Conservation (phyloP, 2,888 invertebrate species). For the Choristoneura rosaceana region DNA sequence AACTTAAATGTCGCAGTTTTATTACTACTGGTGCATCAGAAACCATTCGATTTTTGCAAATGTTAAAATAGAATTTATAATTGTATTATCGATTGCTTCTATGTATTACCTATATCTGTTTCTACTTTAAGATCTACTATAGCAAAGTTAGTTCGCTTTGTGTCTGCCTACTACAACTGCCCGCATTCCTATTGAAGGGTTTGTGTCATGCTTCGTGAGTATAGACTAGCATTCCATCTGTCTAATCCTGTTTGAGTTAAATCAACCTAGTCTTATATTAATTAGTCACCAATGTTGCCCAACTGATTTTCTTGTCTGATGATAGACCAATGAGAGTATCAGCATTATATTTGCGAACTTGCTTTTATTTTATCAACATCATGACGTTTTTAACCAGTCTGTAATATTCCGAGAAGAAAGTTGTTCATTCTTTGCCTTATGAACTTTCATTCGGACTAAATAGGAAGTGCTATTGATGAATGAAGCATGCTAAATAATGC, state of each 20-base stretch:
- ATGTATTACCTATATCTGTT: no score
- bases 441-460: neutral
- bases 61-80: no score
- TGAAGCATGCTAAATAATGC: neutral
- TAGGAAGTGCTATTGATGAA: neutral
- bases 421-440: neutral
- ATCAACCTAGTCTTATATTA: constrained; percentile 24
- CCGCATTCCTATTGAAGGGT: neutral
- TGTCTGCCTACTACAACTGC: neutral
- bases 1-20: neutral
- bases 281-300: constrained; percentile 31
- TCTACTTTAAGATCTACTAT: neutral
- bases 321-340: constrained; percentile 39
- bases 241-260: constrained; percentile 15
- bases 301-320: constrained; percentile 38
- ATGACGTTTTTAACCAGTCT: neutral
- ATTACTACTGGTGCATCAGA: neutral
- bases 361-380: constrained; percentile 5
- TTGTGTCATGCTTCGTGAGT: neutral
- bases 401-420: constrained; percentile 1
- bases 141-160: neutral
- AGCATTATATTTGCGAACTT: neutral
- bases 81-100: no score
- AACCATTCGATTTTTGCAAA: neutral
- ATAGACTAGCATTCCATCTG: constrained; percentile 4